phyloP scores from a whole-genome alignment of 1,140 invertebrate genomes.

The Paracyclopina nana region DNA sequence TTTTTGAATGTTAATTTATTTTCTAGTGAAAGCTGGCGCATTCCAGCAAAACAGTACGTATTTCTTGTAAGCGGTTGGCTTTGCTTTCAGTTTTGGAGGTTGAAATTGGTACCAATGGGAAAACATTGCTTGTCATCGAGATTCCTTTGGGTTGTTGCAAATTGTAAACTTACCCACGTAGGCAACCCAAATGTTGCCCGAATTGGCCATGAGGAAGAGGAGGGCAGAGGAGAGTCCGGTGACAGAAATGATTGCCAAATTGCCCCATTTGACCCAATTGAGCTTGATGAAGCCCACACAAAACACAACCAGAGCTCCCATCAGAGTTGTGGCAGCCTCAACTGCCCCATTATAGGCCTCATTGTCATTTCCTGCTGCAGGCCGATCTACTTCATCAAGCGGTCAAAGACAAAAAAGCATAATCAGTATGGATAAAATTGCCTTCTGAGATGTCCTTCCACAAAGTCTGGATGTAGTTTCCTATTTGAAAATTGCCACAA shows the following conservation, averaged over 20 bases:
- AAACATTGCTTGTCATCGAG: too few species aligned
- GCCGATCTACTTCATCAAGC: too few species aligned
- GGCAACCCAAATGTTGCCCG: neutral
- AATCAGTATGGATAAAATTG: too few species aligned
- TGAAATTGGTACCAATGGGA: too few species aligned
- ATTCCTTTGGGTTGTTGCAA: too few species aligned
- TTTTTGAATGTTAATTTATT: too few species aligned
- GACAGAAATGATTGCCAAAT: neutral
- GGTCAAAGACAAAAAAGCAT: too few species aligned
- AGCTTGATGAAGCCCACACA: neutral
- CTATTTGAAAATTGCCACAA: slow-evolving; percentile 1
- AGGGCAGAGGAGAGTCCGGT: neutral
- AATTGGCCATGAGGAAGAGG: neutral
- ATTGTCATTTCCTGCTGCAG: neutral
- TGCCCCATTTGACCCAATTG: neutral
- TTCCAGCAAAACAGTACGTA: too few species aligned
- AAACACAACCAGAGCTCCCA: slow-evolving; percentile 3
- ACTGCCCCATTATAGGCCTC: slow-evolving; percentile 8
- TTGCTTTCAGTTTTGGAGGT: too few species aligned
- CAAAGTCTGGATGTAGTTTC: neutral
- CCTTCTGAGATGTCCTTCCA: neutral
- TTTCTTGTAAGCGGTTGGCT: too few species aligned
- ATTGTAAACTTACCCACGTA: slow-evolving; percentile 1
- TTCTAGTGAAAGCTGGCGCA: too few species aligned
- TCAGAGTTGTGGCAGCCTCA: slow-evolving; percentile 10